Percentiles rank a stretch among this genome's conserved stretches.
phyloP scores from a whole-genome alignment of 1,140 invertebrate species.

The Helicoverpa zea region DNA sequence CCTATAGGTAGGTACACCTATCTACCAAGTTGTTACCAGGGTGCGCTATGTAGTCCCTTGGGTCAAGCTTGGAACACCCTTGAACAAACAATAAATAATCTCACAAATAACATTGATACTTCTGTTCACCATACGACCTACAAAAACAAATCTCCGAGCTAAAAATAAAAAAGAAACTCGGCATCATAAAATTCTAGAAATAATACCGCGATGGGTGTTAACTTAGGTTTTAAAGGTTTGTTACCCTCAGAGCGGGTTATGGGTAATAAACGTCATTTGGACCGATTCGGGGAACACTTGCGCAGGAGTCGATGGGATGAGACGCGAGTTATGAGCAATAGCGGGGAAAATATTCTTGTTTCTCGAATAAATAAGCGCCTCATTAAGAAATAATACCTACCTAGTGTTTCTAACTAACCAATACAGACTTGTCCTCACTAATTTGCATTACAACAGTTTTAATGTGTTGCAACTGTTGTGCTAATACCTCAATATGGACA shows the following conservation, averaged over 20 bases:
- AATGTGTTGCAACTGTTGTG: too few relatives aligned
- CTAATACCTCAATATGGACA: too few relatives aligned
- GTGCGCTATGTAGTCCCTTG: too few relatives aligned
- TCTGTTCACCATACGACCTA: not conserved
- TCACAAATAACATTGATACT: too few relatives aligned
- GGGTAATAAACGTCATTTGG: conserved; percentile 53
- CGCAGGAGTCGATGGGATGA: conserved; percentile 39
- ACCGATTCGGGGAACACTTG: conserved; percentile 33
- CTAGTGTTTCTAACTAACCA: too few relatives aligned
- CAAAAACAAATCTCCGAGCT: not conserved
- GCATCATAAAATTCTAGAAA: conserved; percentile 34
- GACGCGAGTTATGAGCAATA: conserved; percentile 12
- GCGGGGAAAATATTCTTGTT: not conserved
- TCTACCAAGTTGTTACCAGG: too few relatives aligned
- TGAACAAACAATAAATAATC: too few relatives aligned
- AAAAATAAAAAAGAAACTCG: conserved; percentile 2
- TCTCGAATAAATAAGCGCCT: not conserved
- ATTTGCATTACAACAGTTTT: too few relatives aligned
- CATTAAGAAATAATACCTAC: too few relatives aligned
- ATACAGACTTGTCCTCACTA: too few relatives aligned
- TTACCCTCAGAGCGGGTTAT: conserved; percentile 49
- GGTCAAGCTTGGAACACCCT: too few relatives aligned
- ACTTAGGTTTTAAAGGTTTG: conserved; percentile 55
- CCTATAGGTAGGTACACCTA: too few relatives aligned
- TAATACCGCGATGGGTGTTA: conserved; percentile 29